Conservation (phyloP, 2,797 vertebrate genomes). For the Eutrigla gurnardus region DNA sequence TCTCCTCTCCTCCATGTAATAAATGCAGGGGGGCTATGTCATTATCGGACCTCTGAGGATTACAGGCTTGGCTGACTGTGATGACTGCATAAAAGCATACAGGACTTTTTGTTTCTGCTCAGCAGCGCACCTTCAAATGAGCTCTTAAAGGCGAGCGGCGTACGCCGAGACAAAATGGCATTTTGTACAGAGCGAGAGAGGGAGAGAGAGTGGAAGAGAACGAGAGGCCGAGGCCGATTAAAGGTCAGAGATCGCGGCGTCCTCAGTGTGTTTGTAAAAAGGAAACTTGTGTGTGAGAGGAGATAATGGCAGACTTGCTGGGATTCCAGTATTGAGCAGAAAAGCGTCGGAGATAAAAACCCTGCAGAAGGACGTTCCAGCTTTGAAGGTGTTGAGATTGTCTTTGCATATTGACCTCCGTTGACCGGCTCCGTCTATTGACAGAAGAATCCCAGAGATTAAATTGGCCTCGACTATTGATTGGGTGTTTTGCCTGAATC, state of each 20-base stretch:
- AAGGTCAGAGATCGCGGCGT: slow-evolving; percentile 44
- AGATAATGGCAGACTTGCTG: slow-evolving; percentile 32
- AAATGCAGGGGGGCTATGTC: slow-evolving; percentile 88
- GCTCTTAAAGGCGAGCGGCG: slow-evolving; percentile 74
- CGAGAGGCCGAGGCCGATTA: slow-evolving; percentile 19
- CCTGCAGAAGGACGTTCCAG: slow-evolving; percentile 55
- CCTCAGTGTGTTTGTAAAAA: slow-evolving; percentile 21
- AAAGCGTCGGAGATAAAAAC: slow-evolving; percentile 58
- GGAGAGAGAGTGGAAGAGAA: background rate
- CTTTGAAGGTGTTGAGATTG: slow-evolving; percentile 76
- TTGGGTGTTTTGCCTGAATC: slow-evolving; percentile 76
- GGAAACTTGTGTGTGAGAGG: slow-evolving; percentile 41
- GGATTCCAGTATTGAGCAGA: slow-evolving; percentile 64
- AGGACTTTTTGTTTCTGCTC: slow-evolving; percentile 84
- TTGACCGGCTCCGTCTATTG: slow-evolving; percentile 73
- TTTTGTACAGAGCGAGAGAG: slow-evolving; percentile 56
- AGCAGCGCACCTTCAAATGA: slow-evolving; percentile 77
- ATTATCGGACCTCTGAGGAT: slow-evolving; percentile 88
- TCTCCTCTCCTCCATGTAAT: slow-evolving; percentile 86
- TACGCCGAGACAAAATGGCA: slow-evolving; percentile 63
- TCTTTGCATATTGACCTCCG: slow-evolving; percentile 77
- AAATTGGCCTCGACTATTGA: slow-evolving; percentile 79
- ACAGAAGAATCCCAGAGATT: slow-evolving; percentile 80
- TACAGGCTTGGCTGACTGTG: slow-evolving; percentile 88
- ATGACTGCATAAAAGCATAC: slow-evolving; percentile 88